Conservation (phyloP, 2,113 vertebrate species). For the Ameiurus melas region DNA sequence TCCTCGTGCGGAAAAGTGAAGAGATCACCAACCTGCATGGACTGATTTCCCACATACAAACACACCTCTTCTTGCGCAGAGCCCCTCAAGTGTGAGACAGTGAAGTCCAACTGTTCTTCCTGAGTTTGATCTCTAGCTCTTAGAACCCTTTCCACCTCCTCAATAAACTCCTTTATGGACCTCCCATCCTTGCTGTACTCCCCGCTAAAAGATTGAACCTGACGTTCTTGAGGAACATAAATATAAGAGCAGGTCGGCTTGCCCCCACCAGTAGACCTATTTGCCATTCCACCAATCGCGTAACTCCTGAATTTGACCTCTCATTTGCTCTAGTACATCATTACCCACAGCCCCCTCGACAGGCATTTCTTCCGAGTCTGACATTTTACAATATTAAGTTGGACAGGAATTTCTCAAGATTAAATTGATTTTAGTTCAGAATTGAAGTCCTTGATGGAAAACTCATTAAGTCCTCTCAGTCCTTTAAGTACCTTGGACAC, state of each 20-base stretch:
- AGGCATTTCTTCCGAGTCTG: too few relatives aligned
- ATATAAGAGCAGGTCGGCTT: conserved; percentile 8
- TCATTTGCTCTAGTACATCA: background rate
- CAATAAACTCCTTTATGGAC: conserved; percentile 42
- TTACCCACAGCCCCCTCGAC: too few relatives aligned
- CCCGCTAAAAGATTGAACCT: conserved; percentile 30
- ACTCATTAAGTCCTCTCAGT: too few relatives aligned
- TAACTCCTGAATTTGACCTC: background rate
- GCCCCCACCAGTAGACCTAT: background rate
- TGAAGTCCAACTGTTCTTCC: background rate
- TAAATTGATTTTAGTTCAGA: too few relatives aligned
- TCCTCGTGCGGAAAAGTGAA: conserved; percentile 23
- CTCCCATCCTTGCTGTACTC: conserved; percentile 24
- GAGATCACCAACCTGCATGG: background rate
- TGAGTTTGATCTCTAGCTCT: conserved; percentile 7
- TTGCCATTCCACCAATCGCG: background rate
- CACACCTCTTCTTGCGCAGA: conserved; percentile 31
- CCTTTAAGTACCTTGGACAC: too few relatives aligned
- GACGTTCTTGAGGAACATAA: conserved; percentile 31
- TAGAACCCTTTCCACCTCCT: conserved; percentile 31
- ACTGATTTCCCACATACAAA: conserved; percentile 12
- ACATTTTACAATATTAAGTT: too few relatives aligned
- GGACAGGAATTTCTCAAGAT: too few relatives aligned
- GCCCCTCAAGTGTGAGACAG: background rate
- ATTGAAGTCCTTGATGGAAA: too few relatives aligned